Conservation (phyloP, 2,888 invertebrate species). For the Aspidiotus destructor region DNA sequence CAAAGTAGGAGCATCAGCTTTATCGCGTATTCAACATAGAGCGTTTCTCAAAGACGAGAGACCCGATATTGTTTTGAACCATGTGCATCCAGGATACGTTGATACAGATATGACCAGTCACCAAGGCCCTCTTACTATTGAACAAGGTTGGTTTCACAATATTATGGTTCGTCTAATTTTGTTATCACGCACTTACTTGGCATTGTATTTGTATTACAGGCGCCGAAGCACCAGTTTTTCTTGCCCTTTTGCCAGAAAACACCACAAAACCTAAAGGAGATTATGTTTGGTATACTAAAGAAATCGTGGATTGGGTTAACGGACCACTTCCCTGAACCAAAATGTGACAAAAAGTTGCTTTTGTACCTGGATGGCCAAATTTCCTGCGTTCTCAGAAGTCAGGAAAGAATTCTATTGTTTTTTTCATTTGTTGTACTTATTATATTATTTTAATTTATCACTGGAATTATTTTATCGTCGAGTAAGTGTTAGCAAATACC, state of each 20-base stretch:
- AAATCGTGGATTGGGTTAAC: slow-evolving; percentile 49
- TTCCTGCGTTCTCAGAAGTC: too few relatives aligned
- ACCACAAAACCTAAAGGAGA: slow-evolving; percentile 50
- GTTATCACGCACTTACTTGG: not conserved
- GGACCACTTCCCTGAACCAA: not conserved
- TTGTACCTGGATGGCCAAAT: too few relatives aligned
- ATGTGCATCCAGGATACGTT: slow-evolving; percentile 67
- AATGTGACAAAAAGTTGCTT: too few relatives aligned
- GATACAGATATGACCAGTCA: slow-evolving; percentile 67
- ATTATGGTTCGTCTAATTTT: too few relatives aligned
- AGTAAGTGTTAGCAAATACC: too few relatives aligned
- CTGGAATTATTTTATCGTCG: too few relatives aligned
- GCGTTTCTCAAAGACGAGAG: slow-evolving; percentile 46
- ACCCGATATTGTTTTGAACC: slow-evolving; percentile 58
- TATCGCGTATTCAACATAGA: slow-evolving; percentile 58
- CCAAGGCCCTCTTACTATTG: slow-evolving; percentile 52
- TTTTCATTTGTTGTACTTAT: too few relatives aligned
- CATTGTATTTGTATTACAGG: slow-evolving; percentile 39
- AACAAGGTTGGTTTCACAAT: slow-evolving; percentile 42
- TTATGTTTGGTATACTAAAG: slow-evolving; percentile 54
- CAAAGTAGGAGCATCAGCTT: slow-evolving; percentile 62
- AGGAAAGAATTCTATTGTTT: too few relatives aligned
- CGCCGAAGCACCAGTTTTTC: slow-evolving; percentile 51
- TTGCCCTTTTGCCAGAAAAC: slow-evolving; percentile 49
- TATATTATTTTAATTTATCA: too few relatives aligned